phyloP scores from a whole-genome alignment of 2,113 vertebrate genomes.

The Cebus imitator region DNA sequence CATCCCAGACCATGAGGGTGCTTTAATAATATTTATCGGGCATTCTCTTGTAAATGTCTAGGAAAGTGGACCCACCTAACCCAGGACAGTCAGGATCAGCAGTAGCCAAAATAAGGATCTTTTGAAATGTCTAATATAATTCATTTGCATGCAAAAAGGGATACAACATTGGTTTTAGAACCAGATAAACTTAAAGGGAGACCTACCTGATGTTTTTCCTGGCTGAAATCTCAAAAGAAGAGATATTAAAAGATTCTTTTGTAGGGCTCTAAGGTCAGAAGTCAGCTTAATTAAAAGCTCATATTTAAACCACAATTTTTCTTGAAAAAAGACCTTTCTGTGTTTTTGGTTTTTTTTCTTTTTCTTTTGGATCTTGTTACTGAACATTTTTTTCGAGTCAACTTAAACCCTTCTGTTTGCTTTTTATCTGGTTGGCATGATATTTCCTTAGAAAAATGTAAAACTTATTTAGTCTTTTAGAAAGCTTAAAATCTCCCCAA shows the following conservation, averaged over 20 bases:
- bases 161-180: background rate
- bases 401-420: background rate
- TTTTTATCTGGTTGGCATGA: background rate
- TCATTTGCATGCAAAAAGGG: background rate
- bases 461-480: background rate
- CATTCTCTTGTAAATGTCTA: background rate
- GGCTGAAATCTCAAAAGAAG: background rate
- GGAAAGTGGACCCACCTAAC: background rate
- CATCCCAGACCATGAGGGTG: no score
- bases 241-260: background rate
- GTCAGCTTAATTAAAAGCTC: background rate
- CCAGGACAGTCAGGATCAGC: background rate
- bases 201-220: background rate
- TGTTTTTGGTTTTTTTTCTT: background rate
- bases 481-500: background rate
- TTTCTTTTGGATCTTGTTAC: background rate
- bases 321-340: fast-evolving
- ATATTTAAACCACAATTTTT: background rate
- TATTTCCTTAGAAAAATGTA: background rate
- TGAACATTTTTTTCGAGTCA: background rate
- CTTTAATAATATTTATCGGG: no score
- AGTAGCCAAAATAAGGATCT: background rate
- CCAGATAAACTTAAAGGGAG: background rate
- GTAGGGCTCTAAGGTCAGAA: background rate
- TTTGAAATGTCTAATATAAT: background rate